Evolutionary conservation across 2,888 invertebrate species (phyloP).

Genomic region (Rhagophthalmus giganteus): DNA sequence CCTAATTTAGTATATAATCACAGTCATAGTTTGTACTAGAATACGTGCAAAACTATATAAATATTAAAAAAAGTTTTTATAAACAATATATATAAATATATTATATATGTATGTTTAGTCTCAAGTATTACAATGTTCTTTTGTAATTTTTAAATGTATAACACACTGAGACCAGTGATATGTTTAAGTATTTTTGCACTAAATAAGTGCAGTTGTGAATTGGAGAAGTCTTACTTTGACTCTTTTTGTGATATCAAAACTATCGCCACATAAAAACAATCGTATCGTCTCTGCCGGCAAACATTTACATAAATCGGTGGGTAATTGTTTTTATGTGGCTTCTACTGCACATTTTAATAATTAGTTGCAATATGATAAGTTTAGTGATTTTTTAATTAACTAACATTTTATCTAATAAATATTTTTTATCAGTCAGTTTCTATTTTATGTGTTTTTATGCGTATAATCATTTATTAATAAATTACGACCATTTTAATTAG

Average conservation of each 20-base stretch:
- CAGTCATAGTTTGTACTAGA: slow-evolving; percentile 32
- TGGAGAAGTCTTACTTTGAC: slow-evolving; percentile 42
- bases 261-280: slow-evolving; percentile 47
- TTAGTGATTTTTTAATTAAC: slow-evolving; percentile 51
- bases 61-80: slow-evolving; percentile 31
- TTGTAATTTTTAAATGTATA: slow-evolving; percentile 31
- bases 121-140: slow-evolving; percentile 27
- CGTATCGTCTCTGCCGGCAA: slow-evolving; percentile 8
- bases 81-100: slow-evolving; percentile 27
- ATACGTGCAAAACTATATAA: slow-evolving; percentile 28
- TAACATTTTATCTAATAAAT: slow-evolving; percentile 54
- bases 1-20: slow-evolving; percentile 27
- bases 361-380: slow-evolving; percentile 52
- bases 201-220: slow-evolving; percentile 46
- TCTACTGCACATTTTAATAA: slow-evolving; percentile 48
- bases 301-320: slow-evolving; percentile 7
- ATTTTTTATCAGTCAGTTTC: slow-evolving; percentile 50
- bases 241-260: slow-evolving; percentile 51
- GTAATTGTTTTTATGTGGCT: slow-evolving; percentile 49
- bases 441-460: slow-evolving; percentile 7
- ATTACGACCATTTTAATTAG: not conserved
- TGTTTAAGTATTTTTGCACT: slow-evolving; percentile 53
- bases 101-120: slow-evolving; percentile 31
- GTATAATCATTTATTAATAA: not conserved
- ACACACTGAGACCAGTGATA: slow-evolving; percentile 51